A percentile compares a stretch with the other conserved stretches of the same genome.
Evolutionary conservation across 2,888 invertebrate genomes (phyloP).

Genomic region (Lasioglossum marginatum): DNA sequence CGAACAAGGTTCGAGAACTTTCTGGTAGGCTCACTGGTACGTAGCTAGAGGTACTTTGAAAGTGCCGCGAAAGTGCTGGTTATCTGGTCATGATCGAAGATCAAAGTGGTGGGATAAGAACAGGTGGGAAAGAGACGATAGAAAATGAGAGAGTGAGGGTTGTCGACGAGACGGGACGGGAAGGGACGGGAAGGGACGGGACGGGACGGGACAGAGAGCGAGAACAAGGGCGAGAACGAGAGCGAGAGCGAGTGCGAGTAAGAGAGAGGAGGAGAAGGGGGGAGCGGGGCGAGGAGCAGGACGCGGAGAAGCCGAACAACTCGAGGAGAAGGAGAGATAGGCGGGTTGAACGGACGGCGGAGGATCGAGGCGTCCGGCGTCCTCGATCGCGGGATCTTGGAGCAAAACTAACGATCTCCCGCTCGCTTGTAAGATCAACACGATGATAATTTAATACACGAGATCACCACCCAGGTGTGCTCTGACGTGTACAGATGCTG

Average conservation of each 20-base stretch:
- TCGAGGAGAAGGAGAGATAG: conserved; percentile 51
- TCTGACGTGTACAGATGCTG: conserved; percentile 68
- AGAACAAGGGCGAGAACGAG: conserved; percentile 1
- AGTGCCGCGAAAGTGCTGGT: conserved; percentile 58
- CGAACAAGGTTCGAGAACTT: conserved; percentile 32
- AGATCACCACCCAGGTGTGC: conserved; percentile 77
- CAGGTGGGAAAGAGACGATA: conserved; percentile 25
- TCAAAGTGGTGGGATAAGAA: conserved; percentile 40
- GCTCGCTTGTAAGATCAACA: conserved; percentile 76
- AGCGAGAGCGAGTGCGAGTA: neutral
- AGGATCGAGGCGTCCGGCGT: conserved; percentile 61
- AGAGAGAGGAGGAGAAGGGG: neutral
- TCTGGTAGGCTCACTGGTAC: conserved; percentile 26
- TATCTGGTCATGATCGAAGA: conserved; percentile 57
- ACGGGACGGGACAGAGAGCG: neutral
- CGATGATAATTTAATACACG: conserved; percentile 77
- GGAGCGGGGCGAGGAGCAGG: conserved; percentile 27
- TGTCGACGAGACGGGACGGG: neutral
- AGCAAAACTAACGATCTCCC: conserved; percentile 74
- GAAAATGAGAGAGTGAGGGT: conserved; percentile 1
- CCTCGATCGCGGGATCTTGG: conserved; percentile 65
- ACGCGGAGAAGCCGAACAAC: conserved; percentile 40
- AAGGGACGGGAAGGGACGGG: neutral
- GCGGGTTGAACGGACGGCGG: conserved; percentile 71
- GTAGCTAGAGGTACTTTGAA: conserved; percentile 49